Evolutionary conservation across 2,888 invertebrate genomes (phyloP).

Genomic region (Petrolisthes cinctipes): DNA sequence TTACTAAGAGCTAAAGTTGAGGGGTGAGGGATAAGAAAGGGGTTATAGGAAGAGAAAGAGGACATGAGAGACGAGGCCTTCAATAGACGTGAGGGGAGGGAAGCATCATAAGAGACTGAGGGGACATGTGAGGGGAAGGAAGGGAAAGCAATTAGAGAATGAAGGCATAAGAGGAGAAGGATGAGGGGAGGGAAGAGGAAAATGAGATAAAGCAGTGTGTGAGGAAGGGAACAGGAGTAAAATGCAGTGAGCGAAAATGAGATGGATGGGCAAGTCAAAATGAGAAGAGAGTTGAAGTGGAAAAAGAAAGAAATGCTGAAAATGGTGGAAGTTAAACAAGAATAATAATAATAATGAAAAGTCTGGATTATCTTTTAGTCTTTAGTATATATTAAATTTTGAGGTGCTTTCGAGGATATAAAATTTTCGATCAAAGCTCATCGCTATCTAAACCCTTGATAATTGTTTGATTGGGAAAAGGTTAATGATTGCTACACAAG

Average conservation of each 20-base stretch:
- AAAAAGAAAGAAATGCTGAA: not conserved
- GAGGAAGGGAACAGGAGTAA: not conserved
- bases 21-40: too few relatives aligned
- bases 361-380: slow-evolving; percentile 4
- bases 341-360: not conserved
- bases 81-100: not conserved
- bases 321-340: not conserved
- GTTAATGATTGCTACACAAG: not conserved
- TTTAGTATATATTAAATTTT: not conserved
- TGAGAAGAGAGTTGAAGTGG: not conserved
- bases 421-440: too few relatives aligned
- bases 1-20: not conserved
- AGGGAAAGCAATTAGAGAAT: slow-evolving; percentile 5
- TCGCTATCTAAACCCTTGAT: too few relatives aligned
- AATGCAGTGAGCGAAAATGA: not conserved
- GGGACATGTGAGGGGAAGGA: not conserved
- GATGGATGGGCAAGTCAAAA: not conserved
- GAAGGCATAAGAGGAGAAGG: not conserved
- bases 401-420: not conserved
- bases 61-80: not conserved
- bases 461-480: not conserved
- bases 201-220: slow-evolving; percentile 12
- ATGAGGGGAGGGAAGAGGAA: not conserved
- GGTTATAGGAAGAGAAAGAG: not conserved
- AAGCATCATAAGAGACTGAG: not conserved